Base-by-base conservation (phyloP, 2,797 vertebrate species). In the Enteromius treurensis region DNA sequence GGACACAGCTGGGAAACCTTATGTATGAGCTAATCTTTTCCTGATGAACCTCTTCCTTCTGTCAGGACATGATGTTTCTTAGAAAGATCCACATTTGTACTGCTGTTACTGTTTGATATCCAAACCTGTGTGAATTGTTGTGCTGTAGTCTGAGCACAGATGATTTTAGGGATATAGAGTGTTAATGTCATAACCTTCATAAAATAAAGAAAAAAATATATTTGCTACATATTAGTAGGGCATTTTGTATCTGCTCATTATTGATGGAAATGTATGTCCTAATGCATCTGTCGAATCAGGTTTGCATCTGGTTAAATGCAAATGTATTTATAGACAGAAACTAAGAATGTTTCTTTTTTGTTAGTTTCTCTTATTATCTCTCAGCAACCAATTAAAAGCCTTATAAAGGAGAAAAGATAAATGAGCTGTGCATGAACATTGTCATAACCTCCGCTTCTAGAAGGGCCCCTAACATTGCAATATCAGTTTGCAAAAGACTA, bases 1-100 rank as follows among this genome's bases (percentile, higher is more conserved):
- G 29, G 71, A 75, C 71, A 55, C 73, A 75, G 73, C 49, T 75
- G 32, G 37, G 49, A 55, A 37, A 55, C 49, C 29, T 15, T 37
- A 37, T 14, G 19, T 37, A 55, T 37, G 51, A 58, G 21, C 49
- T 58, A 34, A 75, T 75, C 1, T 75, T 75, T 40, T 40, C 13
- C 37, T 37, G 32, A 75, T 75, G 19, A 53, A 8, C 32, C 1
- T 55, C 49, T 15, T 75, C 32, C 21, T 23, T 75, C 73, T 75
- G 32, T 14, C 71, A 75, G 29, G 29, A 53, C 29, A 14, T 6
- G 5, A 49, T 29, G 9, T 40, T 75, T 75, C 47, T 75, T 9
- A 1, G 0, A 75, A 75, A 75, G 49, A 55, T 23, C 51, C 32
- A 51, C 11, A 23, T 55, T n/a, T 75, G 15, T 49, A 26, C 29